A percentile compares a stretch with the other conserved stretches of the same genome.
phyloP scores from a whole-genome alignment of 2,888 invertebrate genomes.

The Atethmia centrago region DNA sequence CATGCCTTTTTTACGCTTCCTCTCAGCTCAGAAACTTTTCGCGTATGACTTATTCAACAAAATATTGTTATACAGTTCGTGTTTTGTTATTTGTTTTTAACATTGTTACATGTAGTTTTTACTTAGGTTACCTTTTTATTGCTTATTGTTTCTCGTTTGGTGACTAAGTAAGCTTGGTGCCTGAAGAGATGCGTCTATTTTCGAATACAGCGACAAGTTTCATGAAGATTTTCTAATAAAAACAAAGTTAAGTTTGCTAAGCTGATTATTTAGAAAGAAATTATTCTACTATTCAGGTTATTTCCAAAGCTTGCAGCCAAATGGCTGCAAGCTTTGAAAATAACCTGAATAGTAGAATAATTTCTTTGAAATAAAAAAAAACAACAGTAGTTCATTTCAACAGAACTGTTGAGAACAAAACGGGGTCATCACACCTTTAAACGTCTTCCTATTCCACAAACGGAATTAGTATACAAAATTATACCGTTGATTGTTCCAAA shows the following conservation, averaged over 20 bases:
- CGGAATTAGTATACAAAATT: slow-evolving; percentile 51
- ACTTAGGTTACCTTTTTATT: slow-evolving; percentile 38
- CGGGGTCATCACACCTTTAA: slow-evolving; percentile 24
- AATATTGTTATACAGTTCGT: slow-evolving; percentile 36
- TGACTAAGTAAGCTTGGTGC: slow-evolving; percentile 11
- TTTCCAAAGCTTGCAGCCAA: too few species aligned
- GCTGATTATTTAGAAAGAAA: not conserved
- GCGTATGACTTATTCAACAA: slow-evolving; percentile 51
- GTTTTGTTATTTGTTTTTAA: slow-evolving; percentile 49
- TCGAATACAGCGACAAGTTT: not conserved
- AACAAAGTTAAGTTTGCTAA: not conserved
- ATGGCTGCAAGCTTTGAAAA: too few species aligned
- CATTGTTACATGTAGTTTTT: slow-evolving; percentile 30
- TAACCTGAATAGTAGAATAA: not conserved
- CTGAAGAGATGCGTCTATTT: not conserved
- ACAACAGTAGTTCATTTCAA: not conserved
- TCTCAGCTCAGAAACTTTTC: slow-evolving; percentile 59
- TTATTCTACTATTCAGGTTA: too few species aligned
- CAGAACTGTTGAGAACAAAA: not conserved
- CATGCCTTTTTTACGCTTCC: slow-evolving; percentile 76
- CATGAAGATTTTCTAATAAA: not conserved
- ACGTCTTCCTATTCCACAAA: slow-evolving; percentile 9
- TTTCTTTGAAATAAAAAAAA: not conserved
- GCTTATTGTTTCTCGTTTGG: slow-evolving; percentile 32
- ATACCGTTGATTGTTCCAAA: slow-evolving; percentile 52